These are phyloP conservation scores for Pachymerium ferrugineum DNA, from an alignment of 2,888 invertebrate species.

Conservation along the genomic window DNA sequence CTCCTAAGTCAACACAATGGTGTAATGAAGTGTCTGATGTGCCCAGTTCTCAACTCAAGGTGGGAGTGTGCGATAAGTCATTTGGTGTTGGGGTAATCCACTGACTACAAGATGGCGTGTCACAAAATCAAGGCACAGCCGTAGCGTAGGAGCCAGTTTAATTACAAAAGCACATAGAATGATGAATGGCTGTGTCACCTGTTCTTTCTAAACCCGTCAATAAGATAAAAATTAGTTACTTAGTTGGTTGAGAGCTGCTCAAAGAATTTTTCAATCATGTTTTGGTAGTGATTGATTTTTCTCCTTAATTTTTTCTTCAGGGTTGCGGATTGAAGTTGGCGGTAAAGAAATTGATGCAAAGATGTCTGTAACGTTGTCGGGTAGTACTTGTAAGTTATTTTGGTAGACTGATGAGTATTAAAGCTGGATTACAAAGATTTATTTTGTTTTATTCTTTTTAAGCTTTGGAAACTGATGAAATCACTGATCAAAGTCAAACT, in stretches of 20 bases:
- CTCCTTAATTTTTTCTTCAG: too few relatives aligned
- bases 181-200: not conserved
- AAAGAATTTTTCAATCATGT: too few relatives aligned
- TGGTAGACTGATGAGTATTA: too few relatives aligned
- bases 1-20: conserved; percentile 1
- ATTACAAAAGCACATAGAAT: conserved; percentile 16
- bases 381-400: too few relatives aligned
- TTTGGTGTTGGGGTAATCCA: conserved; percentile 11
- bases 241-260: too few relatives aligned
- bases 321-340: too few relatives aligned
- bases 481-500: not conserved
- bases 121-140: conserved; percentile 12
- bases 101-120: not conserved
- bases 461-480: too few relatives aligned
- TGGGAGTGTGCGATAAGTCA: conserved; percentile 9
- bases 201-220: not conserved
- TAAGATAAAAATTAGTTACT: not conserved
- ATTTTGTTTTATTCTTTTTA: too few relatives aligned
- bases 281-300: too few relatives aligned
- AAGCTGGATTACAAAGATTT: too few relatives aligned
- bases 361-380: too few relatives aligned
- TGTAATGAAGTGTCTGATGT: conserved; percentile 15
- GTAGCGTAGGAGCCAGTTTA: not conserved
- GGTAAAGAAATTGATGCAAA: too few relatives aligned
- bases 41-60: not conserved